phyloP scores from a whole-genome alignment of 2,888 invertebrate species.

The Lordiphosa fenestrarum region DNA sequence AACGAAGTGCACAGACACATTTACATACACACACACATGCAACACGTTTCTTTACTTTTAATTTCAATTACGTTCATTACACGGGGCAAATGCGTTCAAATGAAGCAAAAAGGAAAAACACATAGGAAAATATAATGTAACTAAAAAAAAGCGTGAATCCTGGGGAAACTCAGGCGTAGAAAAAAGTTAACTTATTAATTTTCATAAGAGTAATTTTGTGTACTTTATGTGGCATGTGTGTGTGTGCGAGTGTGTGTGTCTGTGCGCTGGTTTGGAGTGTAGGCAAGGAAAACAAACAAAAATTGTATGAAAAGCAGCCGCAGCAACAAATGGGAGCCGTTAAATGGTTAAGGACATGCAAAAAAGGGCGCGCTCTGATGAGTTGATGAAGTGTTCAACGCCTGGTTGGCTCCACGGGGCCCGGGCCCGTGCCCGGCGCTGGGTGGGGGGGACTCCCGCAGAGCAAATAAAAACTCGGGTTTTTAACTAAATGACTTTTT shows the following conservation, averaged over 20 bases:
- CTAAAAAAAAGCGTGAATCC: slow-evolving; percentile 13
- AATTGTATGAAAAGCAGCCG: slow-evolving; percentile 29
- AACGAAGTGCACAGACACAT: slow-evolving; percentile 52
- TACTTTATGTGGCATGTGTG: slow-evolving; percentile 63
- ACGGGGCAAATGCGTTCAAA: slow-evolving; percentile 54
- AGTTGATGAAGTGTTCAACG: slow-evolving; percentile 75
- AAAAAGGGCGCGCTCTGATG: slow-evolving; percentile 74
- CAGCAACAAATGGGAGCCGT: slow-evolving; percentile 60
- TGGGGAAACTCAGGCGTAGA: slow-evolving; percentile 48
- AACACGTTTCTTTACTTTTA: slow-evolving; percentile 76
- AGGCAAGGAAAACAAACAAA: slow-evolving; percentile 37
- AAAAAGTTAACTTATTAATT: slow-evolving; percentile 77
- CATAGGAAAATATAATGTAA: slow-evolving; percentile 19
- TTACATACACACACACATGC: slow-evolving; percentile 39
- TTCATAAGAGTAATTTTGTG: slow-evolving; percentile 78
- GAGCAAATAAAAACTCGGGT: slow-evolving; percentile 76
- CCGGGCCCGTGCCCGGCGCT: too few relatives aligned
- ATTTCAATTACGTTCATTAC: slow-evolving; percentile 77
- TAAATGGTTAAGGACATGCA: slow-evolving; percentile 73
- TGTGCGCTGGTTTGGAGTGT: slow-evolving; percentile 7
- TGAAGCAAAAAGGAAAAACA: slow-evolving; percentile 52
- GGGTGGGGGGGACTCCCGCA: slow-evolving; percentile 60
- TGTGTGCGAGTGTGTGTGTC: slow-evolving; percentile 3
- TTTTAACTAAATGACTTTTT: slow-evolving; percentile 76
- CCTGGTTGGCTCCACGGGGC: slow-evolving; percentile 58